Evolutionary conservation across 2,797 vertebrate species (phyloP).

Genomic region (Hybognathus amarus): DNA sequence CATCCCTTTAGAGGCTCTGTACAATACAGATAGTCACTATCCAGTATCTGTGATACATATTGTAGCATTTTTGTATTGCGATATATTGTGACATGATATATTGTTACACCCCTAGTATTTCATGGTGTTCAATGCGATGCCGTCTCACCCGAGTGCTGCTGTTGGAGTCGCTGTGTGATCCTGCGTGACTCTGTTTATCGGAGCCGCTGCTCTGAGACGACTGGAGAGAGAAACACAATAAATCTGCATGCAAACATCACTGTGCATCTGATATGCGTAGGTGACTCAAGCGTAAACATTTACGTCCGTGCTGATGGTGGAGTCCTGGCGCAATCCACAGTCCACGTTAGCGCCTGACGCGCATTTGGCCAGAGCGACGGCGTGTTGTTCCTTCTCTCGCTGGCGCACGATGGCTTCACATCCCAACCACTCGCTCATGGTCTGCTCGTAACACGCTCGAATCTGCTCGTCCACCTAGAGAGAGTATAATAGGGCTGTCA

Average conservation of each 20-base stretch:
- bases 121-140: neutral
- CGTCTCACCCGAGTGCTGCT: constrained; percentile 86
- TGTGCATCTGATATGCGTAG: neutral
- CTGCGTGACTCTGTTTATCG: constrained; percentile 81
- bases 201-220: constrained; percentile 93
- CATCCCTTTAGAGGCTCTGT: too few species aligned
- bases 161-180: constrained; percentile 83
- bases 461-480: constrained; percentile 88
- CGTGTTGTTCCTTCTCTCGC: constrained; percentile 91
- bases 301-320: constrained; percentile 94
- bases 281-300: constrained; percentile 44
- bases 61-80: too few species aligned
- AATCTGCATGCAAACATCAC: neutral
- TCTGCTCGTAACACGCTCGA: constrained; percentile 87
- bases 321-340: constrained; percentile 88
- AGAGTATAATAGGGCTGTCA: neutral
- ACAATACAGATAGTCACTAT: too few species aligned
- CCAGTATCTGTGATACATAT: too few species aligned
- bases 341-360: constrained; percentile 90
- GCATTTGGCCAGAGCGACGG: constrained; percentile 91
- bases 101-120: too few species aligned
- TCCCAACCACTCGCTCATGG: constrained; percentile 95
- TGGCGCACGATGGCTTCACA: constrained; percentile 94
- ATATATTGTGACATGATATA: too few species aligned
- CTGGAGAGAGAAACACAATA: constrained; percentile 68